phyloP scores from a whole-genome alignment of 2,888 invertebrate species.

The Eupithecia abbreviata region DNA sequence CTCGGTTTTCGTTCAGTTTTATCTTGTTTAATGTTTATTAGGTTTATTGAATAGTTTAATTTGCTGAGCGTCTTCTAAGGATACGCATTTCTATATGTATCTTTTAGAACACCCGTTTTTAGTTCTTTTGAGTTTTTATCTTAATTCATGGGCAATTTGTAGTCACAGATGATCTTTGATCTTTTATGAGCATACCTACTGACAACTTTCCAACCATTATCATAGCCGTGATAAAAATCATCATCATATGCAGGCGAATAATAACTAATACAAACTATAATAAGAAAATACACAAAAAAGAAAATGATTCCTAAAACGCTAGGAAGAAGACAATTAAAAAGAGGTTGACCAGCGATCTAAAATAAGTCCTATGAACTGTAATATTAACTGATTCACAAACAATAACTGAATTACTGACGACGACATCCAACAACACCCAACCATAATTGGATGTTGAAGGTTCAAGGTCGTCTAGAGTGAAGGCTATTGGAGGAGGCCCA shows the following conservation, averaged over 20 bases:
- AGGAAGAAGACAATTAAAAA: neutral
- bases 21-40: neutral
- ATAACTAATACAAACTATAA: neutral
- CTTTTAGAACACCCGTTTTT: neutral
- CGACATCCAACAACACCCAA: neutral
- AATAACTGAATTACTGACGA: too few relatives aligned
- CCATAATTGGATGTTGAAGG: neutral
- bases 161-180: neutral
- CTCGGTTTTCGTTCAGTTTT: neutral
- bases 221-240: neutral
- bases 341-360: neutral
- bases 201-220: neutral
- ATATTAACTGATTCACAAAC: too few relatives aligned
- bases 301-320: neutral
- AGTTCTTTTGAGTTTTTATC: neutral
- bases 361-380: too few relatives aligned
- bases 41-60: neutral
- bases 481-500: neutral
- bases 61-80: neutral
- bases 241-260: neutral
- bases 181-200: neutral
- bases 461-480: neutral
- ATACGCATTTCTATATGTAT: neutral
- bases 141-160: neutral
- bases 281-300: neutral